A percentile compares a stretch with the other conserved stretches of the same genome.
Conservation (phyloP, 2,888 invertebrate species). For the Drosophila mimetica region DNA sequence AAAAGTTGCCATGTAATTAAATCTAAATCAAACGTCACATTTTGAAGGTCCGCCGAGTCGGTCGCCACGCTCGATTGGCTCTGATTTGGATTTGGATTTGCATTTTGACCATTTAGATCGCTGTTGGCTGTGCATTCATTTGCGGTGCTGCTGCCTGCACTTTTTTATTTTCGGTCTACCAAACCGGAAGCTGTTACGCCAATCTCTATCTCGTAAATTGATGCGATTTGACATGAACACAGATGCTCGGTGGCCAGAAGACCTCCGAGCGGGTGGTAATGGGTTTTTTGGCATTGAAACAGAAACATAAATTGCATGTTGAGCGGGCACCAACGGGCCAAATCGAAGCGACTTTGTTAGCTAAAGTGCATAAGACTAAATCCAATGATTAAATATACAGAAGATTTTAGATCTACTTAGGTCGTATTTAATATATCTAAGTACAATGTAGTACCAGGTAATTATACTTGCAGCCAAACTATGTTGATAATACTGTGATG, state of each 20-base stretch:
- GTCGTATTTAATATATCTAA: too few relatives aligned
- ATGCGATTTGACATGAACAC: slow-evolving; percentile 65
- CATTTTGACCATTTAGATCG: slow-evolving; percentile 36
- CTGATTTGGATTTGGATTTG: slow-evolving; percentile 53
- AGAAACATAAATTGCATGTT: slow-evolving; percentile 53
- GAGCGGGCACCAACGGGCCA: slow-evolving; percentile 32
- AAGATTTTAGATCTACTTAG: background rate
- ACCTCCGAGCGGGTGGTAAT: slow-evolving; percentile 59
- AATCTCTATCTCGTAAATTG: slow-evolving; percentile 72
- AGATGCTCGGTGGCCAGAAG: slow-evolving; percentile 37
- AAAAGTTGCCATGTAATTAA: slow-evolving; percentile 74
- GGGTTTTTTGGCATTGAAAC: slow-evolving; percentile 74
- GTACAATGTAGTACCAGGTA: too few relatives aligned
- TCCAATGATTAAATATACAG: background rate
- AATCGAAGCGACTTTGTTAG: slow-evolving; percentile 36
- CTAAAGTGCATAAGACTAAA: slow-evolving; percentile 16
- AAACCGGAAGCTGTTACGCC: slow-evolving; percentile 73
- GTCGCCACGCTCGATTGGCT: slow-evolving; percentile 69
- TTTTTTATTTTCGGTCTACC: slow-evolving; percentile 51
- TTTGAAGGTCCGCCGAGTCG: slow-evolving; percentile 65
- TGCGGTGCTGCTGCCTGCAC: slow-evolving; percentile 11
- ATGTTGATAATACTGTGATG: too few relatives aligned
- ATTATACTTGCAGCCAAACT: too few relatives aligned
- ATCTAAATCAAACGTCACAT: slow-evolving; percentile 80
- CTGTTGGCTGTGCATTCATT: slow-evolving; percentile 44